These are phyloP conservation scores for Lagocephalus sceleratus DNA, from an alignment of 2,797 vertebrate species.

Conservation along the genomic window DNA sequence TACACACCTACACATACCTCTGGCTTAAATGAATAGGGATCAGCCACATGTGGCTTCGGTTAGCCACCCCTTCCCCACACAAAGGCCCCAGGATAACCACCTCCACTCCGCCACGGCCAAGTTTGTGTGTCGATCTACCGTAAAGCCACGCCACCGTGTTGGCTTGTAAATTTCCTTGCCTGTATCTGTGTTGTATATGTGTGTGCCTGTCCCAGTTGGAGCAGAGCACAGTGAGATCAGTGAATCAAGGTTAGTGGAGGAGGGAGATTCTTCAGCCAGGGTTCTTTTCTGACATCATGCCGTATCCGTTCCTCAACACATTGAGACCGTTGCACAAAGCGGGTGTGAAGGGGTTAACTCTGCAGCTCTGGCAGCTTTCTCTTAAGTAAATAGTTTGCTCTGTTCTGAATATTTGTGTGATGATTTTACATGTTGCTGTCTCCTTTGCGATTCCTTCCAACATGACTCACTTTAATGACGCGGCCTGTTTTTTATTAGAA, in stretches of 20 bases:
- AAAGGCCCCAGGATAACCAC: constrained; percentile 63
- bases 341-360: not conserved
- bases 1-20: constrained; percentile 43
- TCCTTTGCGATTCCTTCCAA: constrained; percentile 31
- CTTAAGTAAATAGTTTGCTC: not conserved
- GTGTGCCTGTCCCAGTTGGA: constrained; percentile 33
- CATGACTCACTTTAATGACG: constrained; percentile 42
- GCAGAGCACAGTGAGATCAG: constrained; percentile 47
- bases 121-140: constrained; percentile 40
- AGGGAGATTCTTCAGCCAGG: constrained; percentile 52
- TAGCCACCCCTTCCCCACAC: constrained; percentile 62
- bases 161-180: constrained; percentile 47
- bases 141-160: constrained; percentile 16
- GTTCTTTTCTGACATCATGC: no score
- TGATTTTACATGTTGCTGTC: constrained; percentile 1
- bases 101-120: constrained; percentile 50
- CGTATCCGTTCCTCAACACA: no score
- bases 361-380: not conserved
- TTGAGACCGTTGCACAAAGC: not conserved
- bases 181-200: constrained; percentile 17
- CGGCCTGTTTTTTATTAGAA: constrained; percentile 30
- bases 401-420: constrained; percentile 16
- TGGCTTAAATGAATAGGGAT: constrained; percentile 33
- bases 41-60: constrained; percentile 73
- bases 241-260: constrained; percentile 67